Evolutionary conservation across 2,888 invertebrate species (phyloP).

Genomic region (Parnassius smintheus): DNA sequence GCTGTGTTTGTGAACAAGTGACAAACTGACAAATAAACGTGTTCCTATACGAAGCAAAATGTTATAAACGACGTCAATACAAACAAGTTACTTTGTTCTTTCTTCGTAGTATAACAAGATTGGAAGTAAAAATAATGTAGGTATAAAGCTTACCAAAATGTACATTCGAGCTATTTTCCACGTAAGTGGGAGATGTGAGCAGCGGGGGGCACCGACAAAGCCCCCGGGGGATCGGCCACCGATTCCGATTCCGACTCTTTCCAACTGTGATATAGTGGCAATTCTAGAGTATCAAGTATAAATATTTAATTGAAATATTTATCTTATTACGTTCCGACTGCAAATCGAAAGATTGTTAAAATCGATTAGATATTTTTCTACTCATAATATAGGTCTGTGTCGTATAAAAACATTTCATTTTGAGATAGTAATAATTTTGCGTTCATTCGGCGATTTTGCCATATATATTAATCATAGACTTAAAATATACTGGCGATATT

Average conservation of each 20-base stretch:
- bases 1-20: conserved; percentile 39
- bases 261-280: conserved; percentile 54
- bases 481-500: too few species aligned
- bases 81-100: conserved; percentile 27
- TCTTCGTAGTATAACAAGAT: conserved; percentile 22
- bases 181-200: conserved; percentile 54
- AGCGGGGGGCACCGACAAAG: conserved; percentile 75
- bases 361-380: too few species aligned
- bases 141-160: conserved; percentile 29
- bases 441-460: too few species aligned
- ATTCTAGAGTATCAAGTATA: conserved; percentile 49
- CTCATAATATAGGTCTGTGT: too few species aligned
- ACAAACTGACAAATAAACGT: conserved; percentile 45
- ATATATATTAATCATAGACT: too few species aligned
- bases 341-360: too few species aligned
- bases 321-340: conserved; percentile 6
- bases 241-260: conserved; percentile 48
- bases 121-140: conserved; percentile 16
- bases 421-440: too few species aligned
- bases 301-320: conserved; percentile 26
- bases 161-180: conserved; percentile 63
- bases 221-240: conserved; percentile 61
- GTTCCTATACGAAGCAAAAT: conserved; percentile 29
- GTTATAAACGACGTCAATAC: conserved; percentile 23
- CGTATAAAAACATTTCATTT: too few species aligned